Evolutionary conservation across 2,888 invertebrate genomes (phyloP), one percentile per base, ranked within the genome.

Genomic region (Shargacucullia verbasci): DNA sequence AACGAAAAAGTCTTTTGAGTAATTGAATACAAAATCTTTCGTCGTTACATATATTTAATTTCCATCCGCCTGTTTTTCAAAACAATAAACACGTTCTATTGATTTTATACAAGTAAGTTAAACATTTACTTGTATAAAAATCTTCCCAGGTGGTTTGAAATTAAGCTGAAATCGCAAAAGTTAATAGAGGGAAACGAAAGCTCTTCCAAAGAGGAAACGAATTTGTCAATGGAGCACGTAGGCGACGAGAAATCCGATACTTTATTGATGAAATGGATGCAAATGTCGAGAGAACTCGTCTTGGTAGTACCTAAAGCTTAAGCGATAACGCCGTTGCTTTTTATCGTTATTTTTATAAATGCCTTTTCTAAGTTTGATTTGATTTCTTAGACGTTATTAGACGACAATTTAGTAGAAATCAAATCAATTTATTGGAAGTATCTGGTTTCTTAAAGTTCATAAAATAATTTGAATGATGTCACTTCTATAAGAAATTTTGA

Each of bases 241-340:
- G 49, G 15, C 46, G 44, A 54, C 43, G 46, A 54, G 72, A 59
- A 71, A 72, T 54, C 35, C 33, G 58, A 73, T 34, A 59, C 31
- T 59, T 56, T 47, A 64, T 70, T 56, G 40, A 46, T 56, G 25
- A 35, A 38, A 57, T 33, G 31, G 44, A 49, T 65, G 41, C 41
- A 70, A 64, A 64, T 65, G 41, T 35, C 13, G 14, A 11, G 29
- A 3, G 8, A 41, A 44, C 14, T 46, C 15, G n/a, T 46, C 29
- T 37, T 33, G 50, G 1, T 65, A 64, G 44, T 29, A 33, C n/a
- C 29, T 35, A 34, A 43, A 10, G 27, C 37, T 31, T 20, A 20
- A 31, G 34, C 14, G 34, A 43, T 35, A 37, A 31, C 12, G 11
- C 27, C 27, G 35, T 40, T 13, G 12, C 44, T 33, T 40, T n/a